These are phyloP conservation scores for Zeuzera pyrina DNA, from an alignment of 2,888 invertebrate genomes.

Conservation along the genomic window DNA sequence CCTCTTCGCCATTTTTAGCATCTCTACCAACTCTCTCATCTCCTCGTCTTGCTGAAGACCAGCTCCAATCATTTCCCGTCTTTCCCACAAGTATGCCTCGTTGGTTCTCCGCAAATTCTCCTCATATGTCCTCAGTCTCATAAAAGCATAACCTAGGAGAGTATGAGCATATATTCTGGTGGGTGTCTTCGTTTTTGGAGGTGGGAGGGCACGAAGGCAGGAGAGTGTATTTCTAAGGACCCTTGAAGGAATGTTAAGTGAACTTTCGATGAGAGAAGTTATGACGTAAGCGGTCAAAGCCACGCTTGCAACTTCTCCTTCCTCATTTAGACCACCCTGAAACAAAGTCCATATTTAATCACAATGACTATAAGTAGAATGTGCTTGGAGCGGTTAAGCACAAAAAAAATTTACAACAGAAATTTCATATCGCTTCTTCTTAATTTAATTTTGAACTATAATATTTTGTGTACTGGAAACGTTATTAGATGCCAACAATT, in stretches of 20 bases:
- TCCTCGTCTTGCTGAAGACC: slow-evolving; percentile 41
- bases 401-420: no score
- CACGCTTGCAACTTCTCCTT: slow-evolving; percentile 68
- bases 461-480: no score
- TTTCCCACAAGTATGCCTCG: slow-evolving; percentile 28
- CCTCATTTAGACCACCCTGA: slow-evolving; percentile 70
- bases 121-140: slow-evolving; percentile 36
- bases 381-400: no score
- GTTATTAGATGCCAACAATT: no score
- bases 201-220: slow-evolving; percentile 69
- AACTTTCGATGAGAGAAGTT: slow-evolving; percentile 75
- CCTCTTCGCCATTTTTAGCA: slow-evolving; percentile 41
- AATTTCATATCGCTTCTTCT: no score
- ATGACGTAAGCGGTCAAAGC: slow-evolving; percentile 80
- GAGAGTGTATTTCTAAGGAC: slow-evolving; percentile 72
- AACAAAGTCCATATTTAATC: no score
- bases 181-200: slow-evolving; percentile 30
- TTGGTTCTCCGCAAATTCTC: slow-evolving; percentile 31
- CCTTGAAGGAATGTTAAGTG: slow-evolving; percentile 52
- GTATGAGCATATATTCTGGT: slow-evolving; percentile 43
- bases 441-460: no score
- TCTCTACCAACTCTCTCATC: slow-evolving; percentile 30
- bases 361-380: no score
- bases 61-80: slow-evolving; percentile 14
- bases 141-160: slow-evolving; percentile 42